A percentile compares a stretch with the other conserved stretches of the same genome.
phyloP scores from a whole-genome alignment of 2,797 vertebrate species.

The Gallirallus australis region DNA sequence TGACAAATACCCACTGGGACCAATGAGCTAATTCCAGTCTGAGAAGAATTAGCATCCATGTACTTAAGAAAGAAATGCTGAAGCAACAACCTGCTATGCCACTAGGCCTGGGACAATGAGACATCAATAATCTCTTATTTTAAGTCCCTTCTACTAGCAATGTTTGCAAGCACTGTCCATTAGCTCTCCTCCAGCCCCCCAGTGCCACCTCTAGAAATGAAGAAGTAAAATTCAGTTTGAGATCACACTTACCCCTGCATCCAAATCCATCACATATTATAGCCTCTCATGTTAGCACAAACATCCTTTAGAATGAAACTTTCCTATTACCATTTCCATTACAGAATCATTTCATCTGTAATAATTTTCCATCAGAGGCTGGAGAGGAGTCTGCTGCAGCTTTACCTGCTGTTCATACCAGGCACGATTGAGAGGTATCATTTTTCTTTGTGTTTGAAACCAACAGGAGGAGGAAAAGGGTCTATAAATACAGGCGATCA shows the following conservation, averaged over 20 bases:
- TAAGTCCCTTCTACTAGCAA: neutral
- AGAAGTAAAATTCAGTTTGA: constrained; percentile 43
- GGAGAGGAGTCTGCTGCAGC: constrained; percentile 58
- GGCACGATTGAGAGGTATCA: constrained; percentile 64
- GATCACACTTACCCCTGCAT: constrained; percentile 20
- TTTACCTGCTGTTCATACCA: constrained; percentile 71
- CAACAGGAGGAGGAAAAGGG: constrained; percentile 63
- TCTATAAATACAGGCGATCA: constrained; percentile 75
- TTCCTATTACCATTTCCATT: constrained; percentile 66
- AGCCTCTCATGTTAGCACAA: constrained; percentile 36
- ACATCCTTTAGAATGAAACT: constrained; percentile 58
- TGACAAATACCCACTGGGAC: neutral
- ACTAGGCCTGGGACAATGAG: constrained; percentile 15
- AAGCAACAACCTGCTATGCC: constrained; percentile 28
- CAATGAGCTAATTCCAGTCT: constrained; percentile 13
- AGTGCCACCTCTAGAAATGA: constrained; percentile 45
- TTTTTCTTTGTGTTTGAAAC: constrained; percentile 80
- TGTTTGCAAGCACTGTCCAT: neutral
- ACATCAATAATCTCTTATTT: neutral
- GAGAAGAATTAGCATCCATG: constrained; percentile 27
- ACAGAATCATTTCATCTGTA: constrained; percentile 70
- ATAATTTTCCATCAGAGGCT: constrained; percentile 70
- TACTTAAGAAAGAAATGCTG: constrained; percentile 28
- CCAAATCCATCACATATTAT: constrained; percentile 44
- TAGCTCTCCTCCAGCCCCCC: neutral